A percentile compares a stretch with the other conserved stretches of the same genome.
These are phyloP conservation scores for Ennomos erosarius DNA, from an alignment of 2,888 invertebrate genomes.

Conservation along the genomic window DNA sequence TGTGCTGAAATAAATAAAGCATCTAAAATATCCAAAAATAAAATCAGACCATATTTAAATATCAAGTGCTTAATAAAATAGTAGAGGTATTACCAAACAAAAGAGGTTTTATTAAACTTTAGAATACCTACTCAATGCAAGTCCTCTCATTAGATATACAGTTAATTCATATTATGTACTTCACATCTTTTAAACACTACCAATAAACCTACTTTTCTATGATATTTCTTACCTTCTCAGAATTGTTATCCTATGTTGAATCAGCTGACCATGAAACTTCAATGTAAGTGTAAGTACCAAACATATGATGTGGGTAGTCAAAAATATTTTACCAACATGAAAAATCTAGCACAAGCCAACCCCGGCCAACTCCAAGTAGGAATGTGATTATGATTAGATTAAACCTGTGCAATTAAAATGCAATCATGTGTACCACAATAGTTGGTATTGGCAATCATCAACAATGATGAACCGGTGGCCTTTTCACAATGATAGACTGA, in stretches of 20 bases:
- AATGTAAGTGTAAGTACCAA: neutral
- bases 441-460: conserved; percentile 48
- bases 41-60: no score
- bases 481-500: conserved; percentile 41
- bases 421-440: conserved; percentile 54
- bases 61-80: no score
- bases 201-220: no score
- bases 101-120: no score
- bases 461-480: conserved; percentile 45
- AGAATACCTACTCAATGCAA: no score
- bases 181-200: no score
- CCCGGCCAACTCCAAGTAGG: conserved; percentile 15
- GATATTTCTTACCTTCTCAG: no score
- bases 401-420: conserved; percentile 55
- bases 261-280: neutral
- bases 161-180: no score
- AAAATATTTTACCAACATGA: conserved; percentile 4
- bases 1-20: no score
- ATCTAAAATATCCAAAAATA: no score
- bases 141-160: no score
- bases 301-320: conserved; percentile 23
- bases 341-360: conserved; percentile 7
- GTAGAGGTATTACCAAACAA: no score
- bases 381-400: conserved; percentile 38
- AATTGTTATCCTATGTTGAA: neutral